Evolutionary conservation across 2,797 vertebrate genomes (phyloP).

Genomic region (Enteromius fasciolatus): DNA sequence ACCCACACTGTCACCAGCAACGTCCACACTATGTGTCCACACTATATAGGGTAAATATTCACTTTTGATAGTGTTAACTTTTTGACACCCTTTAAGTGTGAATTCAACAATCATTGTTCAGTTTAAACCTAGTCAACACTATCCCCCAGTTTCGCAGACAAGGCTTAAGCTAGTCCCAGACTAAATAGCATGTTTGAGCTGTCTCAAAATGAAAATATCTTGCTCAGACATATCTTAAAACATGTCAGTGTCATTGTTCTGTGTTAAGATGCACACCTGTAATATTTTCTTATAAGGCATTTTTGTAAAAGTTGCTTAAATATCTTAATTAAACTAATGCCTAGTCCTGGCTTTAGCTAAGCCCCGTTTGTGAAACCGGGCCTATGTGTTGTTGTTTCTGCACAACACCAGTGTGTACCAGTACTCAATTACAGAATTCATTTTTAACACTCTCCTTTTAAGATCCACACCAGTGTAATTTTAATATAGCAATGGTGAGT

Average conservation of each 20-base stretch:
- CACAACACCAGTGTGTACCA: not conserved
- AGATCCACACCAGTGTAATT: slow-evolving; percentile 6
- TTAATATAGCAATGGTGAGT: not conserved
- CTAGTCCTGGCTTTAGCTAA: no score
- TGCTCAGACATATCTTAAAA: no score
- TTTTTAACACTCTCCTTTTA: not conserved
- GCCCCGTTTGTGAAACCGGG: no score
- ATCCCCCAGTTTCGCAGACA: no score
- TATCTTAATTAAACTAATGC: no score
- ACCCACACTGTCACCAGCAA: not conserved
- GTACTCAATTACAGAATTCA: not conserved
- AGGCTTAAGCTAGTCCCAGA: no score
- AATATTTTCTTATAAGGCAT: no score
- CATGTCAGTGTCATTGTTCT: no score
- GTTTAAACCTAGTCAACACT: not conserved
- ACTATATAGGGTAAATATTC: not conserved
- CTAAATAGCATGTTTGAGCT: no score
- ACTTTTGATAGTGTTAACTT: not conserved
- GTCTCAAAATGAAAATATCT: no score
- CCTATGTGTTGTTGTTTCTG: not conserved
- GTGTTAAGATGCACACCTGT: no score
- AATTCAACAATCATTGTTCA: not conserved
- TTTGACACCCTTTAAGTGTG: not conserved
- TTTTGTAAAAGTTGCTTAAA: no score
- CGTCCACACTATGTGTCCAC: slow-evolving; percentile 4